Conservation (phyloP, 1,140 invertebrate genomes). For the Homarus americanus region DNA sequence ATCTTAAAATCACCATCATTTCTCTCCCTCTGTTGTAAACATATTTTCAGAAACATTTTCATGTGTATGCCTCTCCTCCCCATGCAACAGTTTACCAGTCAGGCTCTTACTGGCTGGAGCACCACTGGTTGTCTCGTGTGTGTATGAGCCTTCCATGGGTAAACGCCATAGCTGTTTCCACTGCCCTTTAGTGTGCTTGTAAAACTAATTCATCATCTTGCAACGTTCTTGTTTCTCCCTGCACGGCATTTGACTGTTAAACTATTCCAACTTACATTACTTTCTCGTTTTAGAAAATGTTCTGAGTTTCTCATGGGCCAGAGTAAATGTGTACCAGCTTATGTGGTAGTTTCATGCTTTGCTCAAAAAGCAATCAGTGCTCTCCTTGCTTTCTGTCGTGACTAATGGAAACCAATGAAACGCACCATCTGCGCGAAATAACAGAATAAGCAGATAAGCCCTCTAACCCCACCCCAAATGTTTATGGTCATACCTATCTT, state of each 20-base stretch:
- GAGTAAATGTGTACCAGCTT: constrained; percentile 50
- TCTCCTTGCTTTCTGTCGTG: constrained; percentile 63
- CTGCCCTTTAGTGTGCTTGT: constrained; percentile 65
- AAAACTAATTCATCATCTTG: constrained; percentile 67
- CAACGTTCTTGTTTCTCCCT: constrained; percentile 45
- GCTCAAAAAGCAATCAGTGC: constrained; percentile 64
- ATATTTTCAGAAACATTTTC: no score
- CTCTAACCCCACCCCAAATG: constrained; percentile 53
- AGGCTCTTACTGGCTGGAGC: not conserved
- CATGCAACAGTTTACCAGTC: no score
- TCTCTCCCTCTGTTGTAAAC: no score
- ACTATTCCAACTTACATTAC: constrained; percentile 64
- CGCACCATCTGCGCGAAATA: constrained; percentile 59
- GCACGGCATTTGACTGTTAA: constrained; percentile 66
- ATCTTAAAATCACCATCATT: no score
- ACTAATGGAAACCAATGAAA: constrained; percentile 67
- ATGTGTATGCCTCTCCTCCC: no score
- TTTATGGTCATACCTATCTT: constrained; percentile 64
- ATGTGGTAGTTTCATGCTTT: constrained; percentile 61
- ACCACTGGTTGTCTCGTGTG: not conserved
- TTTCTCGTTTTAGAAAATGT: constrained; percentile 34
- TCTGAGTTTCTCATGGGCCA: constrained; percentile 8
- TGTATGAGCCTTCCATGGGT: constrained; percentile 56
- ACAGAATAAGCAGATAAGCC: constrained; percentile 53
- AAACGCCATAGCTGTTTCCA: constrained; percentile 56